These are phyloP conservation scores for Acromyrmex heyeri DNA, from an alignment of 1,140 invertebrate species.

Conservation along the genomic window DNA sequence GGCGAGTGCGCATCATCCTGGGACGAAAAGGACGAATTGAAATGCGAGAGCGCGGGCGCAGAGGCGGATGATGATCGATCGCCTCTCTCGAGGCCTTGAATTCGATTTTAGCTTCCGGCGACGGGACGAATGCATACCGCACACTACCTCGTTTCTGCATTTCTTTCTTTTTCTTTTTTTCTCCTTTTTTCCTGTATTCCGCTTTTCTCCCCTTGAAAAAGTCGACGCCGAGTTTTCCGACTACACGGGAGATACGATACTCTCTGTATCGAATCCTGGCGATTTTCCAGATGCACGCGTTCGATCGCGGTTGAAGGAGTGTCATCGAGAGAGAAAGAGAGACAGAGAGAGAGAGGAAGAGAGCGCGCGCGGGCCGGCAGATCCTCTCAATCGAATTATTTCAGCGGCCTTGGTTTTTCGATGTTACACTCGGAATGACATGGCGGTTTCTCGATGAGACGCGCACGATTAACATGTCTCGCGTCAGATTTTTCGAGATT, in stretches of 20 bases:
- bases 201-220: constrained; percentile 12
- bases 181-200: background rate
- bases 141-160: constrained; percentile 41
- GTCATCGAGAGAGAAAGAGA: constrained; percentile 4
- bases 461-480: background rate
- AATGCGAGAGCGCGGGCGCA: constrained; percentile 50
- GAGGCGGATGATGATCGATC: constrained; percentile 68
- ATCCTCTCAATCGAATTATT: constrained; percentile 25
- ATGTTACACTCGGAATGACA: constrained; percentile 21
- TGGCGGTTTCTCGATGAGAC: constrained; percentile 9
- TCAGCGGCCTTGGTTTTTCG: background rate
- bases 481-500: background rate
- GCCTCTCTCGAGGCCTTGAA: constrained; percentile 71
- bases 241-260: constrained; percentile 28
- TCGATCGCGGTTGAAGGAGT: constrained; percentile 44
- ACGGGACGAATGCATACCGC: constrained; percentile 41
- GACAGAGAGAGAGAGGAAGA: background rate
- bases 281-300: constrained; percentile 55
- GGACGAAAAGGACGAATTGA: constrained; percentile 58
- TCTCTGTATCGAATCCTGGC: constrained; percentile 31
- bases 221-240: constrained; percentile 27
- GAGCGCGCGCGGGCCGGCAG: background rate
- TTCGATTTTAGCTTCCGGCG: constrained; percentile 69
- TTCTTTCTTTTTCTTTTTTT: background rate
- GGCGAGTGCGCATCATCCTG: constrained; percentile 42